Conservation (phyloP, 2,888 invertebrate species). For the Clunio marinus region DNA sequence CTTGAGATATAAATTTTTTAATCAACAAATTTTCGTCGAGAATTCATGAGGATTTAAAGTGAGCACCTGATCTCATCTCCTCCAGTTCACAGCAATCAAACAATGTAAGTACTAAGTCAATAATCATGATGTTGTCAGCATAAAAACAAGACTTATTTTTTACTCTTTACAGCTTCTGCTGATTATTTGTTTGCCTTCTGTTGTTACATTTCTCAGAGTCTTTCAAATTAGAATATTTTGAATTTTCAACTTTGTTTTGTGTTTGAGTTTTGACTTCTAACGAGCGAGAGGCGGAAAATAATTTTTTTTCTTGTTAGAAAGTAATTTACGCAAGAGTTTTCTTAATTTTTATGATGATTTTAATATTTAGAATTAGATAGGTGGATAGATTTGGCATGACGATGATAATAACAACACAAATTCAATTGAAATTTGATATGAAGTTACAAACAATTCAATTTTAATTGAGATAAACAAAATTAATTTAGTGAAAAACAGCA, state of each 20-base stretch:
- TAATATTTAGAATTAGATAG: too few species aligned
- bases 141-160: constrained; percentile 13
- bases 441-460: too few species aligned
- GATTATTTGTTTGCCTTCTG: constrained; percentile 35
- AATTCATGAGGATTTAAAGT: background rate
- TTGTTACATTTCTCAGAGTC: constrained; percentile 9
- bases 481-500: too few species aligned
- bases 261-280: constrained; percentile 18
- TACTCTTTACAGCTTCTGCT: constrained; percentile 8
- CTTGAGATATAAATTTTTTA: background rate
- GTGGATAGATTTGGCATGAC: too few species aligned
- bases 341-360: too few species aligned
- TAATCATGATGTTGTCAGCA: constrained; percentile 25
- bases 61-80: constrained; percentile 9
- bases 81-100: constrained; percentile 10
- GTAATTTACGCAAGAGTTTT: too few species aligned
- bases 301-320: too few species aligned
- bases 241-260: background rate
- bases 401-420: too few species aligned
- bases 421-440: too few species aligned
- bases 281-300: background rate
- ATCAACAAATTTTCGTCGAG: background rate
- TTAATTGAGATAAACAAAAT: too few species aligned
- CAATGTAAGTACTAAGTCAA: constrained; percentile 17
- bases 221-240: constrained; percentile 7